These are phyloP conservation scores for Cheilosia variabilis DNA, from an alignment of 2,888 invertebrate species.

Conservation along the genomic window DNA sequence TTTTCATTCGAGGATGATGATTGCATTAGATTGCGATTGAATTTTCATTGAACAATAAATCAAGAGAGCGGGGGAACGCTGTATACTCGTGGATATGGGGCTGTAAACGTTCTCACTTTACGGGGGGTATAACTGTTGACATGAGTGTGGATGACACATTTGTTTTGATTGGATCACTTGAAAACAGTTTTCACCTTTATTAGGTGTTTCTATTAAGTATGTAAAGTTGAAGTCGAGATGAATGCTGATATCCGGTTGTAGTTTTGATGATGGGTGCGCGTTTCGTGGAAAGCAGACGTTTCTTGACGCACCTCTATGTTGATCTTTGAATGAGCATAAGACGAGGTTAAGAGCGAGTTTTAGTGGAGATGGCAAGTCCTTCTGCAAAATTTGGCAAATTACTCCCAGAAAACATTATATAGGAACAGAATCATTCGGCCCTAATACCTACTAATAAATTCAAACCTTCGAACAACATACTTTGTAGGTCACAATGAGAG, in stretches of 20 bases:
- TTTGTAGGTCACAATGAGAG: too few relatives aligned
- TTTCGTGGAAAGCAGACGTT: too few relatives aligned
- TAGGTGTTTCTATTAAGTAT: not conserved
- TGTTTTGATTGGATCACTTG: conserved; percentile 22
- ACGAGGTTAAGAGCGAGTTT: too few relatives aligned
- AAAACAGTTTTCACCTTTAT: conserved; percentile 35
- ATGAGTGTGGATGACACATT: conserved; percentile 15
- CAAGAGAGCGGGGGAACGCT: not conserved
- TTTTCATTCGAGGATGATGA: conserved; percentile 59
- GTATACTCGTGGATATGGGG: not conserved
- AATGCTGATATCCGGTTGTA: not conserved
- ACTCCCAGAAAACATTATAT: too few relatives aligned
- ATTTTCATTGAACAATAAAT: conserved; percentile 32
- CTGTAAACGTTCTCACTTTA: conserved; percentile 15
- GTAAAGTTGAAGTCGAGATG: not conserved
- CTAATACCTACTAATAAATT: too few relatives aligned
- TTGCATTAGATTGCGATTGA: conserved; percentile 54
- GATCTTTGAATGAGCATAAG: too few relatives aligned
- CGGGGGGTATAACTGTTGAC: conserved; percentile 12
- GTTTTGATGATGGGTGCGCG: too few relatives aligned
- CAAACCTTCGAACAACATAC: too few relatives aligned
- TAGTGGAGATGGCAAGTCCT: too few relatives aligned
- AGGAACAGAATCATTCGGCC: too few relatives aligned
- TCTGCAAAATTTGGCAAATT: too few relatives aligned
- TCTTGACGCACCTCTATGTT: too few relatives aligned